Evolutionary conservation across 2,113 vertebrate species (phyloP), one percentile per base, ranked within the genome.

Genomic region (Bufo gargarizans): DNA sequence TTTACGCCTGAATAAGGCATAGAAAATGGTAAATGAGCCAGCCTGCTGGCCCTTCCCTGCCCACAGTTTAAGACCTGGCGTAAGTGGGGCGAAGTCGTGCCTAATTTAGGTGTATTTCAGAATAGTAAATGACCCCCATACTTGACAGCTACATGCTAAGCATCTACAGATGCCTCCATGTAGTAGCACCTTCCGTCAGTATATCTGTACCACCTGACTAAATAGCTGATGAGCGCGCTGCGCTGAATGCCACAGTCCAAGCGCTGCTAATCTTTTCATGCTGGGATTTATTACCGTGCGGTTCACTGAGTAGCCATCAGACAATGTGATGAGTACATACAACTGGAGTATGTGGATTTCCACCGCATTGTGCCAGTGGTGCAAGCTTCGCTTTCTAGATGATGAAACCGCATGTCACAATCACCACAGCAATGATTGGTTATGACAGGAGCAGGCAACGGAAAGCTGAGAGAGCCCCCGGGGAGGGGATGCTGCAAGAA

Each of bases 401-500:
- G 79, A 81, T 12, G 81, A 63, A 67, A 83, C 43, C 69, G 61
- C 4, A 5, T 69, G 81, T 22, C 81, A 69, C 13, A 65, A 65
- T 63, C 1, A 63, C 45, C 63, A 49, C 47, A 53, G 20, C 11
- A 2, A 50, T n/a, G 81, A 83, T 53, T 45, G 45, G 59, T n/a
- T 65, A 22, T 82, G 63, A 12, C 82, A 83, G 81, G 49, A 53
- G 63, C n/a, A 63, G 82, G 3, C 11, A 2, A 33, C 63, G 65
- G 47, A 84, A 71, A 2, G 63, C 82, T 63, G 82, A 14, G 63
- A 69, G 33, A 33, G n/a, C 14, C 82, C 13, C 82, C 7, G 7
- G 82, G 82, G 82, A 84, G 2, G n/a, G 7, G 11, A 33, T 84
- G 82, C 50, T 71, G 82, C 82, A 84, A 84, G 55, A 69, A 67